Base-by-base conservation (phyloP, 1,140 invertebrate genomes). In the Elysia chlorotica region DNA sequence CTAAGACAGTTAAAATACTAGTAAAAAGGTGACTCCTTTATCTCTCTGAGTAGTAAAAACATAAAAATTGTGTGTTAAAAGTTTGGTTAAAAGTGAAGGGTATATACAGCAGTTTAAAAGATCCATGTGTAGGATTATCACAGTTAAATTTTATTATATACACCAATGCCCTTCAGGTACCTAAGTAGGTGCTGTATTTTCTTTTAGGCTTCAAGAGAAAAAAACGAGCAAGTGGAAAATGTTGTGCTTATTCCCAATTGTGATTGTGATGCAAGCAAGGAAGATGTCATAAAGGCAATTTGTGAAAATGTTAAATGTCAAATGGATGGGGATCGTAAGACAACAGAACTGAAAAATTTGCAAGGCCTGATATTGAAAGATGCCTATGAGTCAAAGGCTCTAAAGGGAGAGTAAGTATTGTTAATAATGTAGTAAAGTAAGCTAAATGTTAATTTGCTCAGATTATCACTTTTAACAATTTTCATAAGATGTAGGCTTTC, bases 351-450 rank as follows among this genome's bases (percentile, higher is more conserved):
- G 35, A 97, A 98, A 87, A 90, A 92, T 53, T 87, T 98, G 2
- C 96, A 98, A 84, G 96, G 95, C 2, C 90, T 94, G 53, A 93
- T 98, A 75, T 97, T 94, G 93, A 90, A 91, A 79, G 90, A 93
- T 76, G 96, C 93, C 10, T 97, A 96, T 85, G 90, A 92, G 69
- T 89, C 88, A 62, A 93, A 92, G 30, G 87, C 91, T 31, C 85
- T 98, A 0, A 93, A 93, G 81, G 94, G 94, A 86, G 95, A 97
- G 96, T 97, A 90, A 92, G 94, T 94, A 71, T 65, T n/a, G n/a
- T n/a, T n/a, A n/a, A n/a, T n/a, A n/a, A n/a, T n/a, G n/a, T n/a
- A n/a, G n/a, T n/a, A n/a, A n/a, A n/a, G n/a, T n/a, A n/a, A n/a
- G n/a, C n/a, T n/a, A n/a, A n/a, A n/a, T n/a, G n/a, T n/a, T n/a